Evolutionary conservation across 2,888 invertebrate genomes (phyloP).

Genomic region (Microctonus aethiopoides): DNA sequence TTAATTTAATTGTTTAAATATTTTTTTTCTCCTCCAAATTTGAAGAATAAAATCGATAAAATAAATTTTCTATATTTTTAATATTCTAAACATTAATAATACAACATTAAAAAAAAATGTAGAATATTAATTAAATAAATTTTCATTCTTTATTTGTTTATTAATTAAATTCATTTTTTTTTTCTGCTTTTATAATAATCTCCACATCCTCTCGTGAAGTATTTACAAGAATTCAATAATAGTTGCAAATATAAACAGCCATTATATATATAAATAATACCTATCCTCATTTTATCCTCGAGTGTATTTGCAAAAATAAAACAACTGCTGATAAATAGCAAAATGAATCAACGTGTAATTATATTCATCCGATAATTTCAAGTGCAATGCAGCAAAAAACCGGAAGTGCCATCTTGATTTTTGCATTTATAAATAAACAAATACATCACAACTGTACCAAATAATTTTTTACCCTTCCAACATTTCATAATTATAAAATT

Average conservation of each 20-base stretch:
- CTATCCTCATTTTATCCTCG: too few species aligned
- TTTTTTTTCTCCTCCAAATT: too few species aligned
- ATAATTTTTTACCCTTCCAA: background rate
- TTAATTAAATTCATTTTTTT: too few species aligned
- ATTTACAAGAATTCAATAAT: background rate
- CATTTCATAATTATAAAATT: background rate
- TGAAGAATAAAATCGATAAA: too few species aligned
- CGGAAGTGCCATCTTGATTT: constrained; percentile 17
- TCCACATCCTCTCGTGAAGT: background rate
- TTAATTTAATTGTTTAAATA: too few species aligned
- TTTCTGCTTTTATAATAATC: background rate
- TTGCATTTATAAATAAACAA: background rate
- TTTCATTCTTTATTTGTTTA: too few species aligned
- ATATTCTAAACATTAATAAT: too few species aligned
- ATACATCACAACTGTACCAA: too few species aligned
- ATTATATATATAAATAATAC: background rate
- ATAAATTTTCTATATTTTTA: too few species aligned
- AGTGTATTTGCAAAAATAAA: constrained; percentile 7
- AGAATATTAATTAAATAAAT: too few species aligned
- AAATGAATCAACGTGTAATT: background rate
- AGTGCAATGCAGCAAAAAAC: background rate
- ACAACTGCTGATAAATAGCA: background rate
- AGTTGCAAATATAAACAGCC: background rate
- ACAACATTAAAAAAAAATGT: too few species aligned
- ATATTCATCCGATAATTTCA: background rate